Percentiles rank a stretch among this genome's conserved stretches.
Conservation (phyloP, 2,888 invertebrate genomes). For the Leptinotarsa peninsularis region DNA sequence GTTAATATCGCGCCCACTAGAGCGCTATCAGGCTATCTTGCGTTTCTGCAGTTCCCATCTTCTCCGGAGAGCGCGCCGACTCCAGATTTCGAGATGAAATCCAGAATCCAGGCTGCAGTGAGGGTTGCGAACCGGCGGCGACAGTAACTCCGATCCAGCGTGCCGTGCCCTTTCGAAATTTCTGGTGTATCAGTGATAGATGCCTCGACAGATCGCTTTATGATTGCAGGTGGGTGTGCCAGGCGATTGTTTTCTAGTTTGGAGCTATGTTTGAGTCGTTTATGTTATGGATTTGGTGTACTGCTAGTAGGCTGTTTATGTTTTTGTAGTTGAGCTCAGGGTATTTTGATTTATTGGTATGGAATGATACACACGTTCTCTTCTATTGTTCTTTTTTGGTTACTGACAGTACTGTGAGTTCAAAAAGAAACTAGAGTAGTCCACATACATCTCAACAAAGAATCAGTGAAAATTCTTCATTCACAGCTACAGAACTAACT, state of each 20-base stretch:
- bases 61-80: slow-evolving; percentile 47
- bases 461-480: no score
- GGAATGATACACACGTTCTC: no score
- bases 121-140: slow-evolving; percentile 59
- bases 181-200: slow-evolving; percentile 32
- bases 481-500: no score
- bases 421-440: no score
- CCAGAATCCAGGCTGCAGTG: slow-evolving; percentile 59
- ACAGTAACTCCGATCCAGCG: slow-evolving; percentile 43
- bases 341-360: not conserved
- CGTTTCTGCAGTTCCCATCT: slow-evolving; percentile 22
- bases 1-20: slow-evolving; percentile 34
- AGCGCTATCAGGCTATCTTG: slow-evolving; percentile 25
- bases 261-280: not conserved
- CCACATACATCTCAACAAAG: no score
- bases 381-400: no score
- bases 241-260: slow-evolving; percentile 16
- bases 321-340: not conserved
- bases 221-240: slow-evolving; percentile 44
- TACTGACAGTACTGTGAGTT: no score
- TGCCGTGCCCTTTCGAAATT: not conserved
- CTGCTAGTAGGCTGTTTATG: not conserved
- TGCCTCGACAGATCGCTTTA: slow-evolving; percentile 34
- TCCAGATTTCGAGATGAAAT: slow-evolving; percentile 50
- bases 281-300: not conserved